Conservation (phyloP, 2,888 invertebrate species). For the Cheilosia scutellata region DNA sequence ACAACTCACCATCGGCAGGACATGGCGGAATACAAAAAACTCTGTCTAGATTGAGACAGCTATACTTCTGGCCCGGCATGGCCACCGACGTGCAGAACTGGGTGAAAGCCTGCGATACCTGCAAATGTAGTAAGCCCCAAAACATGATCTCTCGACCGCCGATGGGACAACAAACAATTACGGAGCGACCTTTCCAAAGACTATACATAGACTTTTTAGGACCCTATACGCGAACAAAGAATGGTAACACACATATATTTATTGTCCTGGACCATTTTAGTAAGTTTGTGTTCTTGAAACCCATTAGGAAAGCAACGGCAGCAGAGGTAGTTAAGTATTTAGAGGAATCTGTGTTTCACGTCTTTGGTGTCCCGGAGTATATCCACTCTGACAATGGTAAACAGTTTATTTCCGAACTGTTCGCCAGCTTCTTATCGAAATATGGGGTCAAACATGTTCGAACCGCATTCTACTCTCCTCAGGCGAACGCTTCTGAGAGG, state of each 20-base stretch:
- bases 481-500: slow-evolving; percentile 52
- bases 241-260: slow-evolving; percentile 39
- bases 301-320: not conserved
- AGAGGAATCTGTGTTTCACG: not conserved
- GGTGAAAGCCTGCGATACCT: too few relatives aligned
- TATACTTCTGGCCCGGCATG: too few relatives aligned
- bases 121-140: too few relatives aligned
- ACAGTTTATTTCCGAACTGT: slow-evolving; percentile 14
- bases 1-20: not conserved
- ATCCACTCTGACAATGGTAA: not conserved
- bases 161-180: slow-evolving; percentile 18
- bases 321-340: too few relatives aligned
- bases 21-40: not conserved
- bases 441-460: slow-evolving; percentile 57
- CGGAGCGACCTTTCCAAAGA: slow-evolving; percentile 42
- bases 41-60: too few relatives aligned
- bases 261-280: slow-evolving; percentile 46
- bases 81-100: too few relatives aligned
- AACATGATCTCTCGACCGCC: slow-evolving; percentile 22
- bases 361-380: slow-evolving; percentile 4
- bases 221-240: slow-evolving; percentile 45
- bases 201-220: slow-evolving; percentile 56
- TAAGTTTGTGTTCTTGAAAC: not conserved
- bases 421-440: slow-evolving; percentile 22
- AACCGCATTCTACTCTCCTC: slow-evolving; percentile 54